Evolutionary conservation across 2,797 vertebrate genomes (phyloP).

Genomic region (Salarias fasciatus): DNA sequence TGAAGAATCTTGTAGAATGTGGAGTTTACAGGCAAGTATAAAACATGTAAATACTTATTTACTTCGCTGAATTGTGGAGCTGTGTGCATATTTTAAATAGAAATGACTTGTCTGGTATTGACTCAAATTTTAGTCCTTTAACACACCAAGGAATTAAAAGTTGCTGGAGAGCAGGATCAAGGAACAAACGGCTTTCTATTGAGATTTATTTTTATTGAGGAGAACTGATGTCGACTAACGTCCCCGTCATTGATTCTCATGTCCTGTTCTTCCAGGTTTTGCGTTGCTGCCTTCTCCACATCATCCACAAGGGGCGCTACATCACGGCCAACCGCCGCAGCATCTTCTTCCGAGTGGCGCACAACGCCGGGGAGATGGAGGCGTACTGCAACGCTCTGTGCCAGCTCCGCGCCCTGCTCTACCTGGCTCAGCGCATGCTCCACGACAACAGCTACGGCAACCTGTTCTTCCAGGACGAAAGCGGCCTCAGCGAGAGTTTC

Average conservation of each 20-base stretch:
- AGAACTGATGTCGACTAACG: too few species aligned
- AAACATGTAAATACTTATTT: too few species aligned
- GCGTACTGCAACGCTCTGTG: slow-evolving; percentile 91
- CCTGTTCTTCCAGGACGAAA: slow-evolving; percentile 89
- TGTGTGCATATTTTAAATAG: too few species aligned
- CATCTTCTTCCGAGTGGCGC: slow-evolving; percentile 90
- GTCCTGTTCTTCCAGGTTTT: slow-evolving; percentile 76
- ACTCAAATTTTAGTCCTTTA: too few species aligned
- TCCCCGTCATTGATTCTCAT: background rate
- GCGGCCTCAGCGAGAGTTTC: slow-evolving; percentile 86
- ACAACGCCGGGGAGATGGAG: slow-evolving; percentile 91
- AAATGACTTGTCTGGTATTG: too few species aligned
- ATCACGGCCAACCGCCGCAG: slow-evolving; percentile 88
- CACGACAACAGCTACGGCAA: slow-evolving; percentile 86
- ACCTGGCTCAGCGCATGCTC: slow-evolving; percentile 89
- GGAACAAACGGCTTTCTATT: too few species aligned
- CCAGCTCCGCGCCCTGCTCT: slow-evolving; percentile 90
- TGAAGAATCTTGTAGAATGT: too few species aligned
- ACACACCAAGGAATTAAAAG: too few species aligned
- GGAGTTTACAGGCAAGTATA: too few species aligned
- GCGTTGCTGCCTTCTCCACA: slow-evolving; percentile 90
- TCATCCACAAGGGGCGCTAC: slow-evolving; percentile 91
- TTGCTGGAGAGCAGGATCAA: too few species aligned
- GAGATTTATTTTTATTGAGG: too few species aligned
- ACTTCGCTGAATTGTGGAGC: too few species aligned